phyloP scores from a whole-genome alignment of 2,797 vertebrate genomes.

The Enoplosus armatus region DNA sequence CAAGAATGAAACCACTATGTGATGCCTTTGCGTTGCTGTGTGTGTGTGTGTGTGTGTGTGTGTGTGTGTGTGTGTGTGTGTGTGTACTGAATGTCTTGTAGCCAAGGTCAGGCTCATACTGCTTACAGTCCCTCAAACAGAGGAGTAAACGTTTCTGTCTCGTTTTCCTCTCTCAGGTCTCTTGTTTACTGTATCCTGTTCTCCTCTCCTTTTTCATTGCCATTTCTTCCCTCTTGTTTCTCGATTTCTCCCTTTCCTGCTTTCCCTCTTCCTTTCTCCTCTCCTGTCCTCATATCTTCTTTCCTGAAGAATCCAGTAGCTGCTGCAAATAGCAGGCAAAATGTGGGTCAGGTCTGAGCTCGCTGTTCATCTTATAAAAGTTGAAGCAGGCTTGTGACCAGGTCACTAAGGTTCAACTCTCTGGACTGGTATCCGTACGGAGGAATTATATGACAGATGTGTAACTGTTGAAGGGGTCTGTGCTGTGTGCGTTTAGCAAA shows the following conservation, averaged over 20 bases:
- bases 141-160: constrained; percentile 27
- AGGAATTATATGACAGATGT: constrained; percentile 6
- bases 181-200: constrained; percentile 11
- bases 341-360: constrained; percentile 48
- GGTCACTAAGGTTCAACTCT: constrained; percentile 25
- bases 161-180: constrained; percentile 11
- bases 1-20: constrained; percentile 2
- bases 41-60: not conserved
- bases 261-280: not conserved
- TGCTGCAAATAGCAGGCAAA: constrained; percentile 33
- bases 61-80: constrained; percentile 3
- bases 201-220: not conserved
- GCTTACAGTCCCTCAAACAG: constrained; percentile 23
- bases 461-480: not conserved
- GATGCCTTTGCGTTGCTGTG: not conserved
- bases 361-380: constrained; percentile 51
- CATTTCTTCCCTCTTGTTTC: not conserved
- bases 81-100: constrained; percentile 1
- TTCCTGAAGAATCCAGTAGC: constrained; percentile 3
- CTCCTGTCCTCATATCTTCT: not conserved
- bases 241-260: not conserved
- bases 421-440: constrained; percentile 1
- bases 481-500: not conserved
- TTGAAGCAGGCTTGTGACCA: constrained; percentile 45
- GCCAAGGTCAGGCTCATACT: constrained; percentile 56